Conservation (phyloP, 2,113 vertebrate genomes). For the Antigone vipio region DNA sequence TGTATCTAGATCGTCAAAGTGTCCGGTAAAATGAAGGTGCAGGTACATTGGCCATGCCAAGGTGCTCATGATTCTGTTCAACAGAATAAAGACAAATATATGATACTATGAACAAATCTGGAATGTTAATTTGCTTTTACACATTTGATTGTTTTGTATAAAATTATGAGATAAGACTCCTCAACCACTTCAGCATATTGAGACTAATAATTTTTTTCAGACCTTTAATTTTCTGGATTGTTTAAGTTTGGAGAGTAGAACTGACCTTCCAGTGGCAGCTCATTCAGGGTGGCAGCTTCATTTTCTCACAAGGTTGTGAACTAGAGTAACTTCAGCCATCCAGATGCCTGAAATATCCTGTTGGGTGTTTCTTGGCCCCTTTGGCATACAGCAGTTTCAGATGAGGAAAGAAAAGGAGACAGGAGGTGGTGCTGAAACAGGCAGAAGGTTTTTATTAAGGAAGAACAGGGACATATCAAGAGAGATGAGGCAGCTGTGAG, state of each 20-base stretch:
- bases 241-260: neutral
- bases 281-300: neutral
- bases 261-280: slow-evolving; percentile 10
- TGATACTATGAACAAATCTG: neutral
- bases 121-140: neutral
- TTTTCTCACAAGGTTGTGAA: neutral
- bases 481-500: neutral
- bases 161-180: neutral
- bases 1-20: neutral
- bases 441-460: slow-evolving; percentile 33
- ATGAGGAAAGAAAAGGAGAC: slow-evolving; percentile 18
- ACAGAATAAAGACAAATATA: neutral
- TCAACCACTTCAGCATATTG: neutral
- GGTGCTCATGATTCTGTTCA: neutral
- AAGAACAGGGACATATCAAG: slow-evolving; percentile 19
- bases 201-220: neutral
- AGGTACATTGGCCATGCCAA: neutral
- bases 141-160: neutral
- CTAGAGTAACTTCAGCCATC: neutral
- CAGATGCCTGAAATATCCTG: neutral
- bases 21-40: neutral
- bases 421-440: neutral
- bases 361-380: neutral
- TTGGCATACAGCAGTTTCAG: neutral
- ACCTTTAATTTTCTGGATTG: neutral